Percentiles rank a stretch among this genome's conserved stretches.
Evolutionary conservation across 2,888 invertebrate species (phyloP).

Genomic region (Philonicus albiceps): DNA sequence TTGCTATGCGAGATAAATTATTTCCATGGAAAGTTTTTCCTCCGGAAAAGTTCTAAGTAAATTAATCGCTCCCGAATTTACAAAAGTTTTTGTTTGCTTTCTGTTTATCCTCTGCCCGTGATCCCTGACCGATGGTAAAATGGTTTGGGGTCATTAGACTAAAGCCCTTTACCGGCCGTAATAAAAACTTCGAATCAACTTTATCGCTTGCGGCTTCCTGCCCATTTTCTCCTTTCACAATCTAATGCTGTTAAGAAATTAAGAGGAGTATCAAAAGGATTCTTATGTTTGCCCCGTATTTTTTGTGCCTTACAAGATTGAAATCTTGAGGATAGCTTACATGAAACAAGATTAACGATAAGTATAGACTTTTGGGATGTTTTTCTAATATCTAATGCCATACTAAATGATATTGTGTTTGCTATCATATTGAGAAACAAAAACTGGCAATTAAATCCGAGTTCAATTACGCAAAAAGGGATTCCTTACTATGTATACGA

Average conservation of each 20-base stretch:
- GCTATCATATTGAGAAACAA: neutral
- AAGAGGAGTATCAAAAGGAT: neutral
- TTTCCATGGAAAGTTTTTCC: slow-evolving; percentile 9
- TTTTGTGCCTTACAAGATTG: neutral
- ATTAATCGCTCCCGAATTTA: slow-evolving; percentile 19
- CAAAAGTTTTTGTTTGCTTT: neutral
- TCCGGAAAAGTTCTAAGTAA: neutral
- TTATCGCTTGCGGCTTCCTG: neutral
- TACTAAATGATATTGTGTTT: neutral
- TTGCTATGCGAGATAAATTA: slow-evolving; percentile 14
- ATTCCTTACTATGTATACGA: too few species aligned
- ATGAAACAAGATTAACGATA: neutral
- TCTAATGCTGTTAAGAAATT: neutral
- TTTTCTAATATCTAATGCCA: neutral
- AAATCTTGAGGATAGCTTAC: neutral
- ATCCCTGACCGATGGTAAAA: neutral
- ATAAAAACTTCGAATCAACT: slow-evolving; percentile 25
- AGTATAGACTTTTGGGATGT: neutral
- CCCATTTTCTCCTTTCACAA: neutral
- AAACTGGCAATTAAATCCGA: neutral
- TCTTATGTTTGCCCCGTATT: neutral
- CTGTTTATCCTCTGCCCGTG: slow-evolving; percentile 7
- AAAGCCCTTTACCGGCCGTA: neutral
- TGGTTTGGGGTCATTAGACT: neutral
- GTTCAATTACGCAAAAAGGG: neutral